Conservation (phyloP, 1,140 invertebrate genomes). For the Lutraria rhynchaena region DNA sequence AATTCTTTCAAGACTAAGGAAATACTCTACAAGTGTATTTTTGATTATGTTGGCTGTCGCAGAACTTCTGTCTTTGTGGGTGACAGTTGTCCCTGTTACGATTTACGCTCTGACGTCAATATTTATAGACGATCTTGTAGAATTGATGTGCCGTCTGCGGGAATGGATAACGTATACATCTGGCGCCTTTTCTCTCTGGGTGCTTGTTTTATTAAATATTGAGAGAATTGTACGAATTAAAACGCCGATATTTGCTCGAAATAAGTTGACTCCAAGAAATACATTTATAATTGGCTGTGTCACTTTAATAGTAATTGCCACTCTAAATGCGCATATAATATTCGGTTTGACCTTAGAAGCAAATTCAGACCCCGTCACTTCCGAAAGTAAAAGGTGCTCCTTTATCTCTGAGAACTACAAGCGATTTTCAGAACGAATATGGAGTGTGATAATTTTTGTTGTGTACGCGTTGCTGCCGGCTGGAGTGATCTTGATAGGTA, state of each 20-base stretch:
- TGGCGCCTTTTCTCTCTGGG: not conserved
- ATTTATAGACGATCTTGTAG: not conserved
- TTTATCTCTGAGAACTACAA: not conserved
- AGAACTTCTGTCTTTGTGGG: not conserved
- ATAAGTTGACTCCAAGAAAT: not conserved
- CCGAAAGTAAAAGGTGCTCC: not conserved
- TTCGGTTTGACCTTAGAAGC: not conserved
- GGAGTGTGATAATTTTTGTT: not conserved
- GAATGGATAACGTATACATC: not conserved
- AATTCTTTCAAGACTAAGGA: not conserved
- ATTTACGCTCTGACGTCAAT: not conserved
- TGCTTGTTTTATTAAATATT: not conserved
- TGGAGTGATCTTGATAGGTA: not conserved
- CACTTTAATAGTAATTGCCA: not conserved
- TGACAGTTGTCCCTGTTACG: not conserved
- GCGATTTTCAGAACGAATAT: not conserved
- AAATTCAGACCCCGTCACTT: not conserved
- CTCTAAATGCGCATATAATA: not conserved
- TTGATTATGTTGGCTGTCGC: not conserved
- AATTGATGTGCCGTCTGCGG: not conserved
- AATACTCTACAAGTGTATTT: slow-evolving; percentile 1
- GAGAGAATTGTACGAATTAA: not conserved
- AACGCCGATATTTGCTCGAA: slow-evolving; percentile 2
- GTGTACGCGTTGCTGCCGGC: not conserved
- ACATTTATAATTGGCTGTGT: not conserved